Base-by-base conservation (phyloP, 2,888 invertebrate genomes). In the Cerastis leucographa region DNA sequence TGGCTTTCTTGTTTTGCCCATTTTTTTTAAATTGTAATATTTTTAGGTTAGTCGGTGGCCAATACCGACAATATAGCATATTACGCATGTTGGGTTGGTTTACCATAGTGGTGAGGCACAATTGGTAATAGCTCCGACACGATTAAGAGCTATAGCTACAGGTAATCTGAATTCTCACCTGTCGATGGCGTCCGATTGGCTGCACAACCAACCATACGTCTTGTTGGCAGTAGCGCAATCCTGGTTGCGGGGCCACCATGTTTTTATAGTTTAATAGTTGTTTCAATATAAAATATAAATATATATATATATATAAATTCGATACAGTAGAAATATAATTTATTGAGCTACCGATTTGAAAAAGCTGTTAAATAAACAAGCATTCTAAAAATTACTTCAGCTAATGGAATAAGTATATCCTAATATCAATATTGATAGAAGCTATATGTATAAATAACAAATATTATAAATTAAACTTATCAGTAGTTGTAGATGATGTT, bases 1-100 rank as follows among this genome's bases (percentile, higher is more conserved):
- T 51, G 35, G 22, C 42, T 51, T 49, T 80, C 35, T 74, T 62
- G 73, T 80, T 67, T 40, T 46, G 73, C 6, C 46, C n/a, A 54
- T 54, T 79, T 42, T 42, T n/a, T 44, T 22, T 68, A 54, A 29
- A 65, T 65, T 17, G 44, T 35, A 44, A 35, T 59, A 78, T 51
- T 66, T 62, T 59, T 64, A 78, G 65, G n/a, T 56, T 49, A 65
- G 14, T 44, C 42, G 0, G 22, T 49, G n/a, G 40, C 8, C 11
- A 66, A 66, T 29, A 11, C 22, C 29, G 46, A 29, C 12, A 25
- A 25, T 42, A n/a, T n/a, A 42, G n/a, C n/a, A 35, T 35, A 3
- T 64, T n/a, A 42, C 64, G 14, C n/a, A n/a, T 42, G n/a, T 22
- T 35, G 62, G 62, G n/a, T 9, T 42, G 64, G n/a, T 7, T 64